Evolutionary conservation across 1,140 invertebrate species (phyloP).

Genomic region (Magallana ariakensis): DNA sequence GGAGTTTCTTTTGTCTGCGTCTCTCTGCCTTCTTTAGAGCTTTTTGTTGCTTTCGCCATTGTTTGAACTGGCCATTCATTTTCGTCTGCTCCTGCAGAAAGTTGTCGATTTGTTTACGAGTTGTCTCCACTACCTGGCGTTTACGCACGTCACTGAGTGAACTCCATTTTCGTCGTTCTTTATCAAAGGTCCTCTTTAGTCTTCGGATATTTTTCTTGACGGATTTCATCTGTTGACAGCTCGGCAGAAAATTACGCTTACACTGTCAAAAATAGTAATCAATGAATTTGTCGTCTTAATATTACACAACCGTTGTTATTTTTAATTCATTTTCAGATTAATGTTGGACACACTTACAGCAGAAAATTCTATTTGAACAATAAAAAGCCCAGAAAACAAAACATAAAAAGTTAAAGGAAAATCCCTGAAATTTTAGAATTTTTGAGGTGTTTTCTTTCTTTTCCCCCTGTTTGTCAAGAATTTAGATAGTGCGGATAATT

Average conservation of each 20-base stretch:
- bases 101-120: neutral
- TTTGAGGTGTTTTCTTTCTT: no score
- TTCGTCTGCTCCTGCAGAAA: neutral
- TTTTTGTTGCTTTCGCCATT: constrained; percentile 1
- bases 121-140: neutral
- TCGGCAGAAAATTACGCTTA: neutral
- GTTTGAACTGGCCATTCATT: constrained; percentile 5
- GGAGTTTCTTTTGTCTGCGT: constrained; percentile 9
- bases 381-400: no score
- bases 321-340: no score
- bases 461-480: no score
- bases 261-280: neutral
- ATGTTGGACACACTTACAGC: no score
- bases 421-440: no score
- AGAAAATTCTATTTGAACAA: no score
- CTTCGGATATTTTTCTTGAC: neutral
- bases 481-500: no score
- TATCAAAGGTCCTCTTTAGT: neutral
- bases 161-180: neutral
- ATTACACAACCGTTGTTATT: no score
- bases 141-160: neutral
- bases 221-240: neutral
- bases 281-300: no score
- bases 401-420: no score
- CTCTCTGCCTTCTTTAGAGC: constrained; percentile 1